Evolutionary conservation across 2,113 vertebrate species (phyloP), one percentile per base, ranked within the genome.

Genomic region (Mormyrus lacerda): DNA sequence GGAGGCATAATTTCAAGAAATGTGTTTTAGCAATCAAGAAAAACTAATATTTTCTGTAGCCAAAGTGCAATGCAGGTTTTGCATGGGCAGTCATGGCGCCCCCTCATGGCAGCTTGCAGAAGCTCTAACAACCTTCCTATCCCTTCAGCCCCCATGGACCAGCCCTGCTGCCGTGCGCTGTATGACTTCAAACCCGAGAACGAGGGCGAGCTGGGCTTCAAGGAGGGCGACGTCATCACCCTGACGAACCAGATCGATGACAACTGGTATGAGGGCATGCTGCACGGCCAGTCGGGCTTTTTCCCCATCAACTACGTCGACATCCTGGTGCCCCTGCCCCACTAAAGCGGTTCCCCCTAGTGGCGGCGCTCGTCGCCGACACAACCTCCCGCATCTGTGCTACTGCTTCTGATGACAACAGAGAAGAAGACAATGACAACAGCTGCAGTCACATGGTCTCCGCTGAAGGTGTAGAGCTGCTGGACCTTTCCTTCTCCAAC

Each of bases 211-310:
- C 92, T 99, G 93, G 98, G 98, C 90, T 99, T 99, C 94, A 98
- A 98, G 92, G 98, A 99, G 92, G 97, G 97, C 13, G 97, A 99
- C 90, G 76, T 98, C 92, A 98, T 99, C 94, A 99, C 97, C 58
- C 96, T 99, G 92, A 99, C 98, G 92, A 99, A 99, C 92, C 97
- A 99, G 91, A 99, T 99, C 89, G 98, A 99, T 90, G 98, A 99
- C 93, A 99, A 99, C 95, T 99, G 98, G 98, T 99, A 98, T 91
- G 98, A 99, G 93, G 98, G 98, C 5, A 98, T 98, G 97, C 96
- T 98, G 90, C 96, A 97, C 88, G 98, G 98, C 94, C 97, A 98
- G 93, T 99, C 98, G 11, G 98, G 98, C 91, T 99, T 99, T 94
- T 99, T 99, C 93, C 98, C 98, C 89, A 98, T 99, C 95, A 99